These are phyloP conservation scores for Carduelis carduelis DNA, from an alignment of 2,797 vertebrate genomes.

Conservation along the genomic window DNA sequence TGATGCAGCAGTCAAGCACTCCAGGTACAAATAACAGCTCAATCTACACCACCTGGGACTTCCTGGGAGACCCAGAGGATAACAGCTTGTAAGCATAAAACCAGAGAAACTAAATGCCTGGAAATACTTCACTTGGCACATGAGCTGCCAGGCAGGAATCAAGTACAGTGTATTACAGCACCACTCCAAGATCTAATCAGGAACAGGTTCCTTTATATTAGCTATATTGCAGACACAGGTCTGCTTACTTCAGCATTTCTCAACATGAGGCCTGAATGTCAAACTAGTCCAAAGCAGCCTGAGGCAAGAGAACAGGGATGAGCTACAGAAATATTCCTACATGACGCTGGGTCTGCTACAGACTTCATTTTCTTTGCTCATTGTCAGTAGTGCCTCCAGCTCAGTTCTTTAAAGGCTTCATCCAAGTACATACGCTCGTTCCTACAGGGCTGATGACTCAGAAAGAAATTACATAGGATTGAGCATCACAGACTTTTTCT, in stretches of 20 bases:
- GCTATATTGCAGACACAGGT: not conserved
- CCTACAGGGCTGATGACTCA: slow-evolving; percentile 20
- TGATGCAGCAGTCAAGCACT: not conserved
- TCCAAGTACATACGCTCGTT: not conserved
- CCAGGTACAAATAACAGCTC: not conserved
- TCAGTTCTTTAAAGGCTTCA: not conserved
- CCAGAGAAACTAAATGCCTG: not conserved
- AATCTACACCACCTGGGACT: not conserved
- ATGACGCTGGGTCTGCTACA: not conserved
- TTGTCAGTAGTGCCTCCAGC: not conserved
- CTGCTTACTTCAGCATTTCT: slow-evolving; percentile 44
- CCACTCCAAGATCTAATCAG: not conserved
- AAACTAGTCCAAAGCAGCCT: slow-evolving; percentile 17
- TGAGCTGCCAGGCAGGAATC: not conserved
- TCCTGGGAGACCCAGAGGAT: not conserved
- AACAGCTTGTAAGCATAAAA: not conserved
- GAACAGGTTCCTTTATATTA: not conserved
- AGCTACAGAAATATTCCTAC: not conserved
- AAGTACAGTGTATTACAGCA: not conserved
- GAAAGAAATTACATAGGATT: not conserved
- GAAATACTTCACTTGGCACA: not conserved
- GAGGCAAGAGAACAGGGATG: not conserved
- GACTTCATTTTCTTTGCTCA: not conserved
- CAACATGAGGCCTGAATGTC: not conserved
- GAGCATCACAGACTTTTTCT: not conserved